Evolutionary conservation across 2,113 vertebrate genomes (phyloP), one percentile per base, ranked within the genome.

Genomic region (Girardinichthys multiradiatus): DNA sequence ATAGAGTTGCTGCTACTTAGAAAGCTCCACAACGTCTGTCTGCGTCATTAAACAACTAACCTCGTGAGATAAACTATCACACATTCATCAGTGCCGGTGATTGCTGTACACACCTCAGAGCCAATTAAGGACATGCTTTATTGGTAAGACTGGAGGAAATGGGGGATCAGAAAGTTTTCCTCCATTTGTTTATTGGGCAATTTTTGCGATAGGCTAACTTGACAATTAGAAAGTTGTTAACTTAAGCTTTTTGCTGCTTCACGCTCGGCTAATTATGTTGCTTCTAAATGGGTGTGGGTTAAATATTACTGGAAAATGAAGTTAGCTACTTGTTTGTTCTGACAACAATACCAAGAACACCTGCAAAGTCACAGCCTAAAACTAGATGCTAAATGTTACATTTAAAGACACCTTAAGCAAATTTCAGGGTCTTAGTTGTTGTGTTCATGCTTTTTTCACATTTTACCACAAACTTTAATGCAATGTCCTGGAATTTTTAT

Each of bases 41-140:
- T 61, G 61, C 37, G 65, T 10, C 0, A 69, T 60, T 30, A 42
- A 5, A 64, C 71, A 76, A 15, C 17, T 19, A 19, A 45, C 42
- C 42, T 45, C 42, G 5, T 19, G 42, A 45, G 42, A 71, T 5
- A 66, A 27, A 1, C 39, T 65, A 69, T 79, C 60, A 2, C 28
- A 39, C n/a, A 17, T 68, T 70, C 19, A 64, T 86, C 57, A 65
- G 71, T 30, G 64, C 76, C 48, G 61, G 71, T 28, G 64, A 78
- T 35, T 67, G 48, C 54, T n/a, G 69, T 83, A 74, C 67, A 81
- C 79, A 81, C 81, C 77, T 80, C 63, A 72, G 13, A 45, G 75
- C 27, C 64, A 33, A 33, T 76, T 81, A 64, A 64, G 65, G 30
- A 72, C 39, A 24, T 65, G 0, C 27, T 76, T 76, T 80, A 57